These are phyloP conservation scores for Acromyrmex echinatior DNA, from an alignment of 1,140 invertebrate species.

Conservation along the genomic window DNA sequence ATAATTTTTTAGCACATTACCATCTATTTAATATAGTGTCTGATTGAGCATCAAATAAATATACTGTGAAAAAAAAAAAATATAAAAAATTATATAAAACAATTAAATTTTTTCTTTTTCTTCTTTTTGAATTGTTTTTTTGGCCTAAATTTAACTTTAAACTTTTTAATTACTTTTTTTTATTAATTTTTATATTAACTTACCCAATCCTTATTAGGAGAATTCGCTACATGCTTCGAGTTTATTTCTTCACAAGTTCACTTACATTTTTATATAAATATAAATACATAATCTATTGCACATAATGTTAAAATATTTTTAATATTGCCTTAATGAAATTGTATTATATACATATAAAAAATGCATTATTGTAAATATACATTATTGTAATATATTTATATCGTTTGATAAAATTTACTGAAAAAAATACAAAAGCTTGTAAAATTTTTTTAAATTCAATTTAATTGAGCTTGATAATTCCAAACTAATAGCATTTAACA, in stretches of 20 bases:
- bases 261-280: conserved; percentile 4
- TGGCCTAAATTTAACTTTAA: too few species aligned
- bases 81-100: too few species aligned
- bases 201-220: too few species aligned
- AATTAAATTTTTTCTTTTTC: too few species aligned
- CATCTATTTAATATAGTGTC: too few species aligned
- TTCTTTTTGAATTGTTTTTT: too few species aligned
- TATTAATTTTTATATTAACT: too few species aligned
- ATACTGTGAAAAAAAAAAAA: too few species aligned
- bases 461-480: not conserved
- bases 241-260: not conserved
- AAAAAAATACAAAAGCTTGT: not conserved
- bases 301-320: not conserved
- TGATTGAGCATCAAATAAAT: too few species aligned
- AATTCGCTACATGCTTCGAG: conserved; percentile 26
- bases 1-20: too few species aligned
- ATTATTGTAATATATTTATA: not conserved
- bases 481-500: conserved; percentile 4
- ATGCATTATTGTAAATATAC: not conserved
- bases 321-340: not conserved
- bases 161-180: too few species aligned
- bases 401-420: not conserved
- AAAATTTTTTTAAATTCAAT: not conserved
- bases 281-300: not conserved
- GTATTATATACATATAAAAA: not conserved